A percentile compares a stretch with the other conserved stretches of the same genome.
phyloP scores from a whole-genome alignment of 2,888 invertebrate genomes.

The Cephonodes hylas region DNA sequence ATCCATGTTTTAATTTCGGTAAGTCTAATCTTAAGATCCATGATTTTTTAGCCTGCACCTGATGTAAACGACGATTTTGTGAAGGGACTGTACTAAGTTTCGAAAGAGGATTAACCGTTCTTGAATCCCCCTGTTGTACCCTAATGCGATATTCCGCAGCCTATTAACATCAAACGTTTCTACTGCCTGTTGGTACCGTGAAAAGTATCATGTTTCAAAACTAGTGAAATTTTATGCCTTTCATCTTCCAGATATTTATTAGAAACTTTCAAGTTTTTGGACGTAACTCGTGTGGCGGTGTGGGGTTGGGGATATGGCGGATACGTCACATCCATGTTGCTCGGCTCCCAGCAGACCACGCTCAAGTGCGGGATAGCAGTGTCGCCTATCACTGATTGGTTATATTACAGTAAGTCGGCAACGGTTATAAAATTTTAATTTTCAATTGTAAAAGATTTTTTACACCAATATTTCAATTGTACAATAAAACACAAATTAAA shows the following conservation, averaged over 20 bases:
- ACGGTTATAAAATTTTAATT: too few relatives aligned
- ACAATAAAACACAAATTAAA: too few relatives aligned
- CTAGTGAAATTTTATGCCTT: neutral
- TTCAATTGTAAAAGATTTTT: too few relatives aligned
- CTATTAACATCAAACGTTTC: too few relatives aligned
- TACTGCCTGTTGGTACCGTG: neutral
- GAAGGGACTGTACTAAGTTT: too few relatives aligned
- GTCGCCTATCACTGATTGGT: constrained; percentile 97
- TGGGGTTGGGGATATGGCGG: constrained; percentile 99
- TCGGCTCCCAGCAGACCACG: constrained; percentile 92
- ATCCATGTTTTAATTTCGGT: too few relatives aligned
- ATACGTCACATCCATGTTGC: constrained; percentile 94
- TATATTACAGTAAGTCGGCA: constrained; percentile 96
- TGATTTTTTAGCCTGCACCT: too few relatives aligned
- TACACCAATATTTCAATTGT: too few relatives aligned
- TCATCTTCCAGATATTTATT: constrained; percentile 85
- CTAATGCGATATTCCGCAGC: too few relatives aligned
- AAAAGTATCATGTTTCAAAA: neutral
- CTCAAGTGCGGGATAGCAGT: constrained; percentile 97
- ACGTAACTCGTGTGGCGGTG: constrained; percentile 92
- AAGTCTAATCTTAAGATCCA: too few relatives aligned
- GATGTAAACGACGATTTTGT: neutral
- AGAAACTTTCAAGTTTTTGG: constrained; percentile 90
- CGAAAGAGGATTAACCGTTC: too few relatives aligned
- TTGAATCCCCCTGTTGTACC: too few relatives aligned